A percentile compares a stretch with the other conserved stretches of the same genome.
phyloP scores from a whole-genome alignment of 2,113 vertebrate species.

The Noturus placidus region DNA sequence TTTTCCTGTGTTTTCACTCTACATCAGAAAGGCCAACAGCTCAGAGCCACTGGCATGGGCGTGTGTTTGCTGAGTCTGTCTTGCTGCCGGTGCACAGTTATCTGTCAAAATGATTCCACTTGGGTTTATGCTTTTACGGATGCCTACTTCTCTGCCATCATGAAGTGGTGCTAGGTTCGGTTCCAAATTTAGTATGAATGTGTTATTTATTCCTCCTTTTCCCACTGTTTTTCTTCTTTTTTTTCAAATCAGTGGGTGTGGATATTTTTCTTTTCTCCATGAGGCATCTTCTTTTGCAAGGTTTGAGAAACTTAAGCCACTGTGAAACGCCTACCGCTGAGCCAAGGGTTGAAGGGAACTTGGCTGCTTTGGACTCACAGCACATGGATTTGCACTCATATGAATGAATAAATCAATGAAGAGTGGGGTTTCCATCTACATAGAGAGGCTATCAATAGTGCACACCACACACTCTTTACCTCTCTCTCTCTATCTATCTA shows the following conservation, averaged over 20 bases:
- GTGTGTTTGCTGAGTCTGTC: constrained; percentile 49
- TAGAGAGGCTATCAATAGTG: constrained; percentile 29
- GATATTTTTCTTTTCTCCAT: constrained; percentile 53
- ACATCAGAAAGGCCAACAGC: constrained; percentile 42
- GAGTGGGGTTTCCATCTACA: constrained; percentile 27
- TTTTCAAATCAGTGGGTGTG: constrained; percentile 44
- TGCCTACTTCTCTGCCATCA: constrained; percentile 40
- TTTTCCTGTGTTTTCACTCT: constrained; percentile 42
- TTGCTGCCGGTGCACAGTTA: constrained; percentile 35
- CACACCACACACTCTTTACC: constrained; percentile 7
- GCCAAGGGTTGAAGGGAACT: constrained; percentile 46
- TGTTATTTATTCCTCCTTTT: constrained; percentile 53
- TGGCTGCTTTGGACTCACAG: constrained; percentile 31
- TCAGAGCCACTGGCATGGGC: constrained; percentile 42
- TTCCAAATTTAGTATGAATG: constrained; percentile 55
- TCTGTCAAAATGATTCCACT: constrained; percentile 53
- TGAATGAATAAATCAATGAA: constrained; percentile 42
- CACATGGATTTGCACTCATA: constrained; percentile 49
- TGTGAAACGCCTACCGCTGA: constrained; percentile 33
- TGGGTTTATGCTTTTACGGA: constrained; percentile 46
- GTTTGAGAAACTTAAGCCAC: constrained; percentile 52
- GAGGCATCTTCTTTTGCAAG: constrained; percentile 54
- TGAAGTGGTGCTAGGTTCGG: constrained; percentile 32
- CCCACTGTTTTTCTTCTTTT: constrained; percentile 21
- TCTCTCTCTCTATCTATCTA: neutral